Evolutionary conservation across 92 coral and sea anemone species (phyloP).

Genomic region (Nematostella vectensis): DNA sequence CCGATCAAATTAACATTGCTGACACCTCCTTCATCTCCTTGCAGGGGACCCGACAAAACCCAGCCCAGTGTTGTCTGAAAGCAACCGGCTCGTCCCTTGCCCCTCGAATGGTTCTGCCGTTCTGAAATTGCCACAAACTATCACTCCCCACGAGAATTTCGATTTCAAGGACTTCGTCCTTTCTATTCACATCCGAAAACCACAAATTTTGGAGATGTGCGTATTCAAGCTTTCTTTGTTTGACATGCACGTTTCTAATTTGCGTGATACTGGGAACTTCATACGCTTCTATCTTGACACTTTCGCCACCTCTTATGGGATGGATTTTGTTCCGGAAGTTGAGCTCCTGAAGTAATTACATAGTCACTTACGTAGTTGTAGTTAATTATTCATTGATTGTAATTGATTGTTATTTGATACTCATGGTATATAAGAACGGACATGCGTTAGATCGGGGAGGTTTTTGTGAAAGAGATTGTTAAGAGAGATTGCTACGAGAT

Average conservation of each 20-base stretch:
- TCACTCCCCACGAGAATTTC: slow-evolving; percentile 44
- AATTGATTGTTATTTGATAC: slow-evolving; percentile 13
- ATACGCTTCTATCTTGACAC: slow-evolving; percentile 8
- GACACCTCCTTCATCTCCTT: neutral
- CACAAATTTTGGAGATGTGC: slow-evolving; percentile 36
- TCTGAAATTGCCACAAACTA: slow-evolving; percentile 49
- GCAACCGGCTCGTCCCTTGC: slow-evolving; percentile 37
- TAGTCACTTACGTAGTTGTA: slow-evolving; percentile 10
- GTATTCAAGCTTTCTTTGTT: slow-evolving; percentile 19
- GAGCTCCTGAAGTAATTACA: slow-evolving; percentile 2
- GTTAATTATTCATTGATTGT: slow-evolving; percentile 1
- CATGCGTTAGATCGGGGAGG: too few species aligned
- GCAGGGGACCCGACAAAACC: slow-evolving; percentile 47
- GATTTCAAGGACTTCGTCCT: slow-evolving; percentile 19
- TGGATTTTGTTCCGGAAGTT: neutral
- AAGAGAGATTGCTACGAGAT: too few species aligned
- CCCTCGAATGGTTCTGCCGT: slow-evolving; percentile 31
- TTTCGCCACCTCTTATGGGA: slow-evolving; percentile 8
- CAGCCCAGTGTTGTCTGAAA: slow-evolving; percentile 41
- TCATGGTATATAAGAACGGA: too few species aligned
- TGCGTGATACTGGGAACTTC: slow-evolving; percentile 11
- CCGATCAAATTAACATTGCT: neutral
- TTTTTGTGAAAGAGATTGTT: too few species aligned
- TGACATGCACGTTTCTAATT: slow-evolving; percentile 13
- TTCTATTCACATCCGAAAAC: slow-evolving; percentile 42